Evolutionary conservation across 2,888 invertebrate genomes (phyloP).

Genomic region (Epicampocera succincta): DNA sequence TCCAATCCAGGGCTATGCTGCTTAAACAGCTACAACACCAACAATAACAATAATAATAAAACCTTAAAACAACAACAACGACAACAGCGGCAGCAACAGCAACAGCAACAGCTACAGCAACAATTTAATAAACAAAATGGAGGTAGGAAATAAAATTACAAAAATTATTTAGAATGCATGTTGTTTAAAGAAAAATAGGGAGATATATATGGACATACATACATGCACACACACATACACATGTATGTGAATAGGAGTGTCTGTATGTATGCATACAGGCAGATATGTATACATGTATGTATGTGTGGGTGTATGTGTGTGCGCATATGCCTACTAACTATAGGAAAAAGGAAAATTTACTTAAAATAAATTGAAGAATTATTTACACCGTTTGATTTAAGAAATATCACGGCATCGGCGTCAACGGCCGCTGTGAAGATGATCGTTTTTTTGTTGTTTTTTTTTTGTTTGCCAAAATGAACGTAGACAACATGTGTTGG

Average conservation of each 20-base stretch:
- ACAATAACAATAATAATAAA: conserved; percentile 42
- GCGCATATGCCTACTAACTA: not conserved
- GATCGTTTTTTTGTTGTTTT: no score
- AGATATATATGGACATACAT: not conserved
- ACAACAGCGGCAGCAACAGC: conserved; percentile 25
- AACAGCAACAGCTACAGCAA: conserved; percentile 42
- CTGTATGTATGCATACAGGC: not conserved
- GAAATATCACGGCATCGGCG: no score
- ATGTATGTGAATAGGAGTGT: no score
- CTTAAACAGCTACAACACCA: conserved; percentile 31
- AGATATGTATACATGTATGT: not conserved
- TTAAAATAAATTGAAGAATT: not conserved
- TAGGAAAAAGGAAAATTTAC: conserved; percentile 23
- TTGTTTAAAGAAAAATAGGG: conserved; percentile 39
- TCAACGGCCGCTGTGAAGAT: no score
- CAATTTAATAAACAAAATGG: conserved; percentile 33
- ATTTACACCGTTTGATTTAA: conserved; percentile 19
- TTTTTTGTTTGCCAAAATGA: not conserved
- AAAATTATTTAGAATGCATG: conserved; percentile 42
- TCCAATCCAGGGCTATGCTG: conserved; percentile 39
- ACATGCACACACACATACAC: no score
- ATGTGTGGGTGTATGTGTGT: not conserved
- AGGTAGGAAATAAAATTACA: conserved; percentile 25
- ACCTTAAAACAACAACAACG: conserved; percentile 29
- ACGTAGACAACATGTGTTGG: no score